Base-by-base conservation (phyloP, 2,113 vertebrate species). In the Phoxinus phoxinus region DNA sequence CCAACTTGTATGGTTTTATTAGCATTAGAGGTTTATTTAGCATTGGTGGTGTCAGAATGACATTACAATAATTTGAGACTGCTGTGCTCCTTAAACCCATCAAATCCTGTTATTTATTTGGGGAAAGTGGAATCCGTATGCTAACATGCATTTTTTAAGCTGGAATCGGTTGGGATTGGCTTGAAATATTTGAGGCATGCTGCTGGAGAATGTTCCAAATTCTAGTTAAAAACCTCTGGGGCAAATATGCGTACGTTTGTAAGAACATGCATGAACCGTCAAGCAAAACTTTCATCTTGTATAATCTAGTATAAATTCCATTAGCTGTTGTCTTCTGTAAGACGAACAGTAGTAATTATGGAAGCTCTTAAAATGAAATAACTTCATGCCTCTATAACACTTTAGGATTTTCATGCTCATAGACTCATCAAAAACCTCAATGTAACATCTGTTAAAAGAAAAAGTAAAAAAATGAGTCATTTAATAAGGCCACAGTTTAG, bases 241-340 rank as follows among this genome's bases (percentile, higher is more conserved):
- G 78, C 41, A 81, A 63, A 61, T 44, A 80, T 44, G 35, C 15
- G 13, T 63, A 81, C 35, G 8, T 81, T 63, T 81, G 37, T 63
- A 44, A 76, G 58, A 81, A 81, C 65, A 85, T 59, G 77, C 65
- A 82, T 59, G 76, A 72, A 83, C 56, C 84, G 78, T 75, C 88
- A 81, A 81, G 85, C 65, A 1, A 72, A 89, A 84, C 86, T 79
- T n/a, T 85, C 78, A 73, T 87, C 86, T 81, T 86, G 67, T 71
- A 12, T 71, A 86, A 82, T 30, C 21, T 58, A 11, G 19, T 58
- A 77, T 77, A n/a, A 25, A 61, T 17, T 79, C 76, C 41, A 27
- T 81, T 9, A 63, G 25, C 37, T 67, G 41, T 67, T 48, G 15
- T 48, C 41, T 32, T n/a, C 41, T 30, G 41, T 48, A 81, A 67